Percentiles rank a stretch among this genome's conserved stretches.
Evolutionary conservation across 2,113 vertebrate genomes (phyloP).

Genomic region (Vombatus ursinus): DNA sequence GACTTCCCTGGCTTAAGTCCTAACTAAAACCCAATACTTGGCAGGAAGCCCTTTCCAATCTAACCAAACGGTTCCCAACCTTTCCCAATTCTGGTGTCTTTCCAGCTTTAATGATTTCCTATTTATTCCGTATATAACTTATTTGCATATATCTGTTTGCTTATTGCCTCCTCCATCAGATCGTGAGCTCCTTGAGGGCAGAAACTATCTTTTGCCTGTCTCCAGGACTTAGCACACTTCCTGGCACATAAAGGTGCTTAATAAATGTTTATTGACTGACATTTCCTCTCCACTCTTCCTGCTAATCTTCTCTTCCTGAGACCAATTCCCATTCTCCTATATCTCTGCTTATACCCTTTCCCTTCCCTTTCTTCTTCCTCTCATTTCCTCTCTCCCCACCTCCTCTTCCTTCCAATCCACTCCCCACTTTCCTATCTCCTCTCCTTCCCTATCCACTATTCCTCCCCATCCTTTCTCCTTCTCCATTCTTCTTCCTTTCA

Average conservation of each 20-base stretch:
- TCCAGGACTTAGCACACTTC: no score
- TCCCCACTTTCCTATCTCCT: neutral
- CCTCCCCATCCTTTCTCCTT: neutral
- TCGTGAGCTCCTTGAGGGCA: neutral
- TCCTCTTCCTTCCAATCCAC: neutral
- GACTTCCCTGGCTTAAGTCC: neutral
- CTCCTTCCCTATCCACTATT: neutral
- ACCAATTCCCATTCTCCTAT: neutral
- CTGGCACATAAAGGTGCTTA: neutral
- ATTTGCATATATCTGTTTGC: neutral
- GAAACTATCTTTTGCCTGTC: neutral
- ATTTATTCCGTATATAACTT: neutral
- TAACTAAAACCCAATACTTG: neutral
- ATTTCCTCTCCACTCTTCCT: neutral
- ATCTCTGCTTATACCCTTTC: neutral
- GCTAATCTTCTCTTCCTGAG: neutral
- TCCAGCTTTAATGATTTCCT: neutral
- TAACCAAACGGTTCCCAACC: no score
- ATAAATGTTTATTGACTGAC: neutral
- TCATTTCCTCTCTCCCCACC: neutral
- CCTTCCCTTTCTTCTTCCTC: neutral
- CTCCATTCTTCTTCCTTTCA: neutral
- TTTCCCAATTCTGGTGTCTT: neutral
- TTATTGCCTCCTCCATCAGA: neutral
- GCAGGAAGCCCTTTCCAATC: no score